A percentile compares a stretch with the other conserved stretches of the same genome.
These are phyloP conservation scores for Araneus ventricosus DNA, from an alignment of 1,140 invertebrate genomes.

Conservation along the genomic window DNA sequence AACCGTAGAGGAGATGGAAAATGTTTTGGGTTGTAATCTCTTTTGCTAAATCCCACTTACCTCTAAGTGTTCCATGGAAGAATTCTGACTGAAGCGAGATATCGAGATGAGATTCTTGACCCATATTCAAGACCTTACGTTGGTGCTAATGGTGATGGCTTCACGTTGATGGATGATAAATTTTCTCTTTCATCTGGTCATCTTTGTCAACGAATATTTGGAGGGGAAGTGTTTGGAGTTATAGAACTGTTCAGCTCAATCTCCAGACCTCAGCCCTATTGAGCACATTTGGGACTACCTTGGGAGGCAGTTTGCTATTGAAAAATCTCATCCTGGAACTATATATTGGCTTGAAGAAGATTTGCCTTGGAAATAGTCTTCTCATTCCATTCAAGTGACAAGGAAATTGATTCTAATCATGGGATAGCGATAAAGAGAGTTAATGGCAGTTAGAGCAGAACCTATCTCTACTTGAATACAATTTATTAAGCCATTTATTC, in stretches of 20 bases:
- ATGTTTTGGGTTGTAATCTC: too few species aligned
- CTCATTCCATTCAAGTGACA: too few species aligned
- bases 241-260: not conserved
- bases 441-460: too few species aligned
- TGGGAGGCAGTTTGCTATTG: not conserved
- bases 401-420: too few species aligned
- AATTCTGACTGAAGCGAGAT: not conserved
- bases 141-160: not conserved
- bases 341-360: too few species aligned
- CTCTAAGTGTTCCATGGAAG: not conserved
- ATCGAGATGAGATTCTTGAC: not conserved
- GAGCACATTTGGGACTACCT: not conserved
- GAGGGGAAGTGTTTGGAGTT: not conserved
- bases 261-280: not conserved
- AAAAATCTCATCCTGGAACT: too few species aligned
- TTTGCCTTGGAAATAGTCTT: too few species aligned
- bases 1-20: too few species aligned
- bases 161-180: not conserved
- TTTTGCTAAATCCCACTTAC: too few species aligned
- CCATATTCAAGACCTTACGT: not conserved
- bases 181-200: not conserved
- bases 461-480: too few species aligned
- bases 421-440: too few species aligned
- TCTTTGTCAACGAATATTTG: not conserved
- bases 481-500: too few species aligned